Percentiles rank a stretch among this genome's conserved stretches.
phyloP scores from a whole-genome alignment of 2,888 invertebrate genomes.

The Aquatica leii region DNA sequence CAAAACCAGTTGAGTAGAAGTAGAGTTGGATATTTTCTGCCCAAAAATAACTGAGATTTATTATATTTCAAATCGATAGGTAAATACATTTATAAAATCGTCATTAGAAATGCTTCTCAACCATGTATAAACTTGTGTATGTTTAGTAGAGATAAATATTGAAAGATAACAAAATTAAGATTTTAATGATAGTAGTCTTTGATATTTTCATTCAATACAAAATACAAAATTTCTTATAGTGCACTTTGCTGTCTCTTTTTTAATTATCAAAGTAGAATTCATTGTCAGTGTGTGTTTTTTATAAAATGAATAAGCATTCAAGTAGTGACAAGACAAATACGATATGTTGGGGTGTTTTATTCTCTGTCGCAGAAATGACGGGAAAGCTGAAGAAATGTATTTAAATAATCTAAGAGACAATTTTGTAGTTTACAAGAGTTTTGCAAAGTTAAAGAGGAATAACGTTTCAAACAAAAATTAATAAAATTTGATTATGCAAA shows the following conservation, averaged over 20 bases:
- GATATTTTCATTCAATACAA: background rate
- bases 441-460: background rate
- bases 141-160: too few species aligned
- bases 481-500: background rate
- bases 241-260: background rate
- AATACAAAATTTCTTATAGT: background rate
- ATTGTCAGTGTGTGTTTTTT: background rate
- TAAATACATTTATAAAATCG: background rate
- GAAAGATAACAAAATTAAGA: too few species aligned
- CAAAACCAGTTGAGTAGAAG: too few species aligned
- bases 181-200: too few species aligned
- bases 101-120: background rate
- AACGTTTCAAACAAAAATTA: background rate
- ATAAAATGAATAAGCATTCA: background rate
- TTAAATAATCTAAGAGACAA: background rate
- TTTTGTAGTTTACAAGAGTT: background rate
- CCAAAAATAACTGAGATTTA: too few species aligned
- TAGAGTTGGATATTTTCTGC: too few species aligned
- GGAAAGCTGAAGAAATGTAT: background rate
- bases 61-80: too few species aligned
- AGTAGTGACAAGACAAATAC: background rate
- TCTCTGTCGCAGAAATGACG: background rate
- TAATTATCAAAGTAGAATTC: background rate
- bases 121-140: background rate
- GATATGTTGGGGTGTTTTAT: background rate